Conservation (phyloP, 2,113 vertebrate species). For the Dermatemys mawii region DNA sequence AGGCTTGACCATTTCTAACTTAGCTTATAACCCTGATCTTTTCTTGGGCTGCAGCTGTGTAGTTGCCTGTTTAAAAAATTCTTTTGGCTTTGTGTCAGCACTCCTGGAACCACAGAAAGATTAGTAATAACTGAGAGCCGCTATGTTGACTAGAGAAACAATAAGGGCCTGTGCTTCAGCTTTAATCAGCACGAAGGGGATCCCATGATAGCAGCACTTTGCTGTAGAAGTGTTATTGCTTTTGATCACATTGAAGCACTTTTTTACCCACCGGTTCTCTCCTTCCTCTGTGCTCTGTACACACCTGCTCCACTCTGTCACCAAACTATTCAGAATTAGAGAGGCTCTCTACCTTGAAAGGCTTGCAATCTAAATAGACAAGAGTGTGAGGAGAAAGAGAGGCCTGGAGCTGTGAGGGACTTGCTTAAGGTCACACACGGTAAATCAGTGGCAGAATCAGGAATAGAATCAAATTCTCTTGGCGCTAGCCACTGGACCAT, state of each 20-base stretch:
- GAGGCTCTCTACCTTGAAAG: background rate
- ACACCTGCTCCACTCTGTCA: background rate
- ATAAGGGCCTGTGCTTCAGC: background rate
- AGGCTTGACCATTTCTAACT: slow-evolving; percentile 17
- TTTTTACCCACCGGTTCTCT: background rate
- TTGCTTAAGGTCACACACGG: background rate
- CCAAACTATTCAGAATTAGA: background rate
- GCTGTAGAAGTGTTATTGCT: background rate
- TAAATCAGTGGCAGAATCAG: background rate
- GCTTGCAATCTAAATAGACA: background rate
- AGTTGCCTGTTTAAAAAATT: background rate
- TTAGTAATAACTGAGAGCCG: background rate
- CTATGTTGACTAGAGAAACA: background rate
- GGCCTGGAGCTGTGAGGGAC: background rate
- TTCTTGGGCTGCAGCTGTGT: background rate
- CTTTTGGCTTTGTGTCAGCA: slow-evolving; percentile 30
- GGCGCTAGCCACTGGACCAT: background rate
- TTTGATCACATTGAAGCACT: background rate
- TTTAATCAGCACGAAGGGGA: background rate
- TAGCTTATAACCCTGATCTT: slow-evolving; percentile 5
- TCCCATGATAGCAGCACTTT: background rate
- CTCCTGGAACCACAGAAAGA: background rate
- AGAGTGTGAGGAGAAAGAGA: background rate
- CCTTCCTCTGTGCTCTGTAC: background rate
- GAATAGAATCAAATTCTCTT: background rate